Conservation (phyloP, 2,888 invertebrate genomes). For the Drosophila atripex region DNA sequence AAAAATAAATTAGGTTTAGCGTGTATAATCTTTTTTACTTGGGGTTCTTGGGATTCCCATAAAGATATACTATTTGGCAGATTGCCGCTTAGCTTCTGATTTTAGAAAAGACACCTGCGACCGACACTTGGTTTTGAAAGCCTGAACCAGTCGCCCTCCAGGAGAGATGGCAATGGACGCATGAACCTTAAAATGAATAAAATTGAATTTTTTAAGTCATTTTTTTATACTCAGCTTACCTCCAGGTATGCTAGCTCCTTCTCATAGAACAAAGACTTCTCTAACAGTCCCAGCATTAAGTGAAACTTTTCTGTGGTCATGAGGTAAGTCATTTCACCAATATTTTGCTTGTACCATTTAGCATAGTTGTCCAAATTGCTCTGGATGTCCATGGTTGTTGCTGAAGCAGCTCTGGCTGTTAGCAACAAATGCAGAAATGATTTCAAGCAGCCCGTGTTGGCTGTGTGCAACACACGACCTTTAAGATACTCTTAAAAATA, state of each 20-base stretch:
- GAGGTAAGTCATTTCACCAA: slow-evolving; percentile 81
- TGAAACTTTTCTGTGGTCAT: slow-evolving; percentile 75
- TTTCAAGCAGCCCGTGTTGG: slow-evolving; percentile 55
- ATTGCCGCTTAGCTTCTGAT: slow-evolving; percentile 18
- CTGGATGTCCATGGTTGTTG: slow-evolving; percentile 70
- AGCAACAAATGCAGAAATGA: slow-evolving; percentile 75
- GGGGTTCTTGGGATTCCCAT: background rate
- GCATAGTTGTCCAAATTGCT: slow-evolving; percentile 78
- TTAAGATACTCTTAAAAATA: slow-evolving; percentile 73
- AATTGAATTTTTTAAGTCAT: background rate
- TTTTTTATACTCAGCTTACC: slow-evolving; percentile 51
- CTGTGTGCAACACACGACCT: slow-evolving; percentile 70
- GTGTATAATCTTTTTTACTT: too few species aligned
- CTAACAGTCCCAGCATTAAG: slow-evolving; percentile 65
- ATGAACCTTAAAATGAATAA: slow-evolving; percentile 69
- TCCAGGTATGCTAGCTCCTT: slow-evolving; percentile 76
- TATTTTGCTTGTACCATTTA: slow-evolving; percentile 81
- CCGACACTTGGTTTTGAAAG: slow-evolving; percentile 79
- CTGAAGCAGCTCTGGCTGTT: slow-evolving; percentile 76
- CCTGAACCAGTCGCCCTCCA: slow-evolving; percentile 81
- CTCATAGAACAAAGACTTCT: slow-evolving; percentile 76
- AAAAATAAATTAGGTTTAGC: background rate
- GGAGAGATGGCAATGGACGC: slow-evolving; percentile 78
- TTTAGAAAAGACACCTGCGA: slow-evolving; percentile 69
- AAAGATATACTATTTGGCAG: background rate